phyloP scores from a whole-genome alignment of 2,888 invertebrate species.

The Cabera pusaria region DNA sequence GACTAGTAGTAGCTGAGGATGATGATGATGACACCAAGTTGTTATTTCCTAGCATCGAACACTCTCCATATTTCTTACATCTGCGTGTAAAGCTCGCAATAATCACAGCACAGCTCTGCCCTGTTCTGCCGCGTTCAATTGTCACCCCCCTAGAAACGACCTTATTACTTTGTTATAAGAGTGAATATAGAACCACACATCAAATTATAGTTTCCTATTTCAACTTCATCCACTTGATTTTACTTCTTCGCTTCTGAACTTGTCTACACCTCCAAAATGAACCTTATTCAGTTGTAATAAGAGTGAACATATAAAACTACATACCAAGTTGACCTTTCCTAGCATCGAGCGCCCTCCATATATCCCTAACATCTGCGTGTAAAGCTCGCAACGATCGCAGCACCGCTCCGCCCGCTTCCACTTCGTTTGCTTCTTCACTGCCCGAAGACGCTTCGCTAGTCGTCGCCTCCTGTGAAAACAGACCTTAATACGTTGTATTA shows the following conservation, averaged over 20 bases:
- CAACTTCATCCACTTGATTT: too few species aligned
- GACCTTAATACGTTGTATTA: too few species aligned
- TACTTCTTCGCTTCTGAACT: too few species aligned
- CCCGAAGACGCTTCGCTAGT: conserved; percentile 62
- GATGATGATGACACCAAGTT: too few species aligned
- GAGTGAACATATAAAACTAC: too few species aligned
- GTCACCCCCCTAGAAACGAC: conserved; percentile 59
- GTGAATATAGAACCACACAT: too few species aligned
- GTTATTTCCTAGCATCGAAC: conserved; percentile 47
- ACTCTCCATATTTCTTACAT: conserved; percentile 60
- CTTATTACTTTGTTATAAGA: too few species aligned
- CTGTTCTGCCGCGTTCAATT: conserved; percentile 35
- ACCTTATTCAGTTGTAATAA: too few species aligned
- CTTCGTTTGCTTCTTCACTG: conserved; percentile 42
- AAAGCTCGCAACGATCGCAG: conserved; percentile 55
- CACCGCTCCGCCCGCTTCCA: conserved; percentile 60
- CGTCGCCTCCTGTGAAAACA: conserved; percentile 58
- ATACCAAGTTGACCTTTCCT: conserved; percentile 47
- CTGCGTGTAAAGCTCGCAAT: conserved; percentile 55
- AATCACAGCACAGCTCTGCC: conserved; percentile 67
- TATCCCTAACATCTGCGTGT: conserved; percentile 60
- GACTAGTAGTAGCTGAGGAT: too few species aligned
- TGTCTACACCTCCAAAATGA: too few species aligned
- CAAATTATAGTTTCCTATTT: too few species aligned
- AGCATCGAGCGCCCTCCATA: conserved; percentile 59